Evolutionary conservation across 2,113 vertebrate species (phyloP).

Genomic region (Pollimyrus isidori): DNA sequence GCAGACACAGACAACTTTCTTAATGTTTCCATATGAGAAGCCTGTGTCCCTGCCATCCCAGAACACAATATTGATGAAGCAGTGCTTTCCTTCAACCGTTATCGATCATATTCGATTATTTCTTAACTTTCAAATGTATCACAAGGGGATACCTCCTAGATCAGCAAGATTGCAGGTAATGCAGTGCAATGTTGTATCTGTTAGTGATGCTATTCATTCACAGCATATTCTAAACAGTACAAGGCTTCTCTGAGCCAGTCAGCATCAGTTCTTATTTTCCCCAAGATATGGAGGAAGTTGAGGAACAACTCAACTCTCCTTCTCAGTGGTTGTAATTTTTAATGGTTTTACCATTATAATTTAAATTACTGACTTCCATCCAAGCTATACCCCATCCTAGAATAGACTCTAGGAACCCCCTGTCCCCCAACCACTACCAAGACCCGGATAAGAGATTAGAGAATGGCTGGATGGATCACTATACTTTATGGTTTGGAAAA

Average conservation of each 20-base stretch:
- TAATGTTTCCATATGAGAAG: neutral
- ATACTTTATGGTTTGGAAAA: neutral
- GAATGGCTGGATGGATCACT: neutral
- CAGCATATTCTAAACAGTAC: too few species aligned
- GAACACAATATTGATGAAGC: constrained; percentile 1
- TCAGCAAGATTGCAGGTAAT: neutral
- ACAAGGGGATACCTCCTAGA: neutral
- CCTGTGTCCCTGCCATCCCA: neutral
- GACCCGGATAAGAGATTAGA: neutral
- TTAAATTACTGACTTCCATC: neutral
- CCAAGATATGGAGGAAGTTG: neutral
- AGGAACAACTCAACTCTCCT: neutral
- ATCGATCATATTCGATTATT: neutral
- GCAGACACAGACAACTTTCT: neutral
- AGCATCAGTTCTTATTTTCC: neutral
- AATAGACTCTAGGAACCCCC: neutral
- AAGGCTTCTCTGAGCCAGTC: neutral
- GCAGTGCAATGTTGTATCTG: neutral
- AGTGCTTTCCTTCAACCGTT: neutral
- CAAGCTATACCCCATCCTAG: neutral
- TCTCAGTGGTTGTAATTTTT: neutral
- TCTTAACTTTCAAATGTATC: neutral
- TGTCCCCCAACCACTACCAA: neutral
- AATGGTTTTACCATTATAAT: neutral
- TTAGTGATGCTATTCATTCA: neutral